These are phyloP conservation scores for Endotricha flammealis DNA, from an alignment of 2,888 invertebrate species.

Conservation along the genomic window DNA sequence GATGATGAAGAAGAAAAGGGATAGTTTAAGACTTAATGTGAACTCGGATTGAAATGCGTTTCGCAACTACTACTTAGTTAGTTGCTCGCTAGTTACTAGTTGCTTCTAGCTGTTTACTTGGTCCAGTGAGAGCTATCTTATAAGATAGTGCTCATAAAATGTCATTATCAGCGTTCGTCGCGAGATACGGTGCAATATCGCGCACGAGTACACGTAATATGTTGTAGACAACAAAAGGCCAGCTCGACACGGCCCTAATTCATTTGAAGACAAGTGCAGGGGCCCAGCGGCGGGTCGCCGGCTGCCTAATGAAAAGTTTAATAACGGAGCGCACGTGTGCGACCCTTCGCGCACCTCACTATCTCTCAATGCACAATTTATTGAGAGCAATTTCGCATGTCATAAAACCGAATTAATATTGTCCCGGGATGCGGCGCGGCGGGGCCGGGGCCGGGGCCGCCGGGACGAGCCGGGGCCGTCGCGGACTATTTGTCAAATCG, in stretches of 20 bases:
- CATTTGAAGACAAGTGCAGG: conserved; percentile 35
- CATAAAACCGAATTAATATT: conserved; percentile 73
- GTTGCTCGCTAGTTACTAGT: no score
- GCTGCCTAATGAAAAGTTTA: conserved; percentile 68
- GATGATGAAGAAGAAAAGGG: no score
- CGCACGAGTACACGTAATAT: no score
- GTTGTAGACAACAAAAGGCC: conserved; percentile 4
- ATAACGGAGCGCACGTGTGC: conserved; percentile 65
- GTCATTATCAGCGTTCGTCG: no score
- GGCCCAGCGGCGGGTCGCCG: conserved; percentile 26
- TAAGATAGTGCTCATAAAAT: no score
- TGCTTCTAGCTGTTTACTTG: no score
- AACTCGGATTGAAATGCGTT: no score
- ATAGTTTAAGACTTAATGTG: no score
- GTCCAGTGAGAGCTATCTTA: no score
- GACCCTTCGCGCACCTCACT: conserved; percentile 18
- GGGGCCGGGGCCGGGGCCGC: conserved; percentile 14
- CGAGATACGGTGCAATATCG: no score
- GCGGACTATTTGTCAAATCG: conserved; percentile 29
- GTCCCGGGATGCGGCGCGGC: conserved; percentile 24
- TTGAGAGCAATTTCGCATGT: conserved; percentile 75
- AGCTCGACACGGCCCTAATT: conserved; percentile 24
- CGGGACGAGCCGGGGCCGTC: conserved; percentile 13
- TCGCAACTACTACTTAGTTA: no score
- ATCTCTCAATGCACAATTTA: conserved; percentile 61